phyloP scores from a whole-genome alignment of 2,113 vertebrate genomes.

The Ranitomeya imitator region DNA sequence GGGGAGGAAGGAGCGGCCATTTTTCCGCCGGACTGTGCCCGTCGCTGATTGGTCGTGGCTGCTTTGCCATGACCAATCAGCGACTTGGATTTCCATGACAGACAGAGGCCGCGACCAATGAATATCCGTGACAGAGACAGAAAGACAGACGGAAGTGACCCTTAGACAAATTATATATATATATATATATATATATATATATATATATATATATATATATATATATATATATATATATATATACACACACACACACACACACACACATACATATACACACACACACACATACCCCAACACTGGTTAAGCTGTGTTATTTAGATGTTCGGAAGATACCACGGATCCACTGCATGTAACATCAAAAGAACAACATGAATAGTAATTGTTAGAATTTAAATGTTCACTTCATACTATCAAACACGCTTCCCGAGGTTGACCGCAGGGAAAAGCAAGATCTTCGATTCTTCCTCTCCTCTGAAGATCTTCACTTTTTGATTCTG shows the following conservation, averaged over 20 bases:
- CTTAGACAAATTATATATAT: too few species aligned
- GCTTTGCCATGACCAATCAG: too few species aligned
- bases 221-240: too few species aligned
- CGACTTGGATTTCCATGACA: too few species aligned
- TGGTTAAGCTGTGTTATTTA: conserved; percentile 32
- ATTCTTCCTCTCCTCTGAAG: conserved; percentile 62
- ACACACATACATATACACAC: too few species aligned
- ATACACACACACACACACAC: too few species aligned
- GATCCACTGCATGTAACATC: conserved; percentile 53
- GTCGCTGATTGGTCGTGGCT: too few species aligned
- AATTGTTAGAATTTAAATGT: conserved; percentile 54
- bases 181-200: conserved; percentile 27
- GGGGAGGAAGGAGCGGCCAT: too few species aligned
- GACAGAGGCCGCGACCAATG: too few species aligned
- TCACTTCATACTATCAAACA: conserved; percentile 55
- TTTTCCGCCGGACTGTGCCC: too few species aligned
- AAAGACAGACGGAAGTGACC: too few species aligned
- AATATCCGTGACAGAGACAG: too few species aligned
- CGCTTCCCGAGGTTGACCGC: conserved; percentile 56
- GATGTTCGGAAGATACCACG: conserved; percentile 38
- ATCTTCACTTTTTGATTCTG: conserved; percentile 58
- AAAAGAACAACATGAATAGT: conserved; percentile 58
- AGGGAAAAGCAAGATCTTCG: conserved; percentile 52
- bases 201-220: background rate
- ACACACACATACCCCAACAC: background rate